Base-by-base conservation (phyloP, 1,140 invertebrate genomes). In the Drosophila ogumai region DNA sequence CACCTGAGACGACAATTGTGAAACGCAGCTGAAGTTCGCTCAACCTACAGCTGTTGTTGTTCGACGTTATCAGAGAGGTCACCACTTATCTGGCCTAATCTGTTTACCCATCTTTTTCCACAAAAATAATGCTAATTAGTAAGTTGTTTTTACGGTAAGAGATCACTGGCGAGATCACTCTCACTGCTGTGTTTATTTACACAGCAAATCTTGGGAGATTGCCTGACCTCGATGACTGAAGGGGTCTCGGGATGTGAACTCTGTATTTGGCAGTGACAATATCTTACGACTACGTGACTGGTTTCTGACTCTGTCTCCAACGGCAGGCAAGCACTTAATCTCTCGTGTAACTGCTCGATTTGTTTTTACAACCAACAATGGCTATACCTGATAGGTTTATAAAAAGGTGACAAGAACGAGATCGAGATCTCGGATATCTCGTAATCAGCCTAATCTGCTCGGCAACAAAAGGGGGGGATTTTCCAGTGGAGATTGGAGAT, bases 271-370 rank as follows among this genome's bases (percentile, higher is more conserved):
- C 64, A 43, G 43, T 19, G 46, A 54, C 19, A 57, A 63, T 40
- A 47, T 68, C 31, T 55, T 67, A 75, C 43, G 28, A 40, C 8
- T 76, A 80, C 71, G 78, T 80, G 79, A 76, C 79, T 59, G 56
- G 78, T 54, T 41, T 55, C 28, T 15, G 17, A 19, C 49, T 22
- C 47, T 22, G 13, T 61, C 32, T 46, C 12, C n/a, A 38, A 17
- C 41, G 41, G 17, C 41, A 44, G 41, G 41, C 41, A 22, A 46
- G 43, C 31, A 15, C 32, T 49, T 49, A 38, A 44, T 43, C 13
- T 80, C n/a, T 80, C 52, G 32, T 40, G 19, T 55, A 43, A 69
- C 38, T 55, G 60, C 31, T 44, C 25, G 17, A 79, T 60, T 79
- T 80, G 71, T 74, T 75, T 74, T 75, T 52, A 44, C 63, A 64